Conservation (phyloP, 2,113 vertebrate species). For the Sakesphorus luctuosus region DNA sequence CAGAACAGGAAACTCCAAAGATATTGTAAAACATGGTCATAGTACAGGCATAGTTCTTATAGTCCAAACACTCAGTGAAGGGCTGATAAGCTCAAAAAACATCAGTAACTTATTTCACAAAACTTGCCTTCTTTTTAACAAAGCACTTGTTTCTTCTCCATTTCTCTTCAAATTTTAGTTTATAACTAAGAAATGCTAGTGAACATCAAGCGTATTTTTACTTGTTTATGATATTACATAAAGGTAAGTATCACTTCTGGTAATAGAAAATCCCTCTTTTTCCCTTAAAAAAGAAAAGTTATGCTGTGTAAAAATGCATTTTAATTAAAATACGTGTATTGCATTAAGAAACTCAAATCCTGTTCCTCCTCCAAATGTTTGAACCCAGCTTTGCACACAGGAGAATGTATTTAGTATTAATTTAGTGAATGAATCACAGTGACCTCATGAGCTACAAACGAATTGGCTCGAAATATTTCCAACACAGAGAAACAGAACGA, state of each 20-base stretch:
- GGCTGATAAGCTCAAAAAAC: neutral
- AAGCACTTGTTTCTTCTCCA: neutral
- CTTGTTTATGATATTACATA: neutral
- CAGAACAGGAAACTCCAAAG: neutral
- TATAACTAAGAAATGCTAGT: neutral
- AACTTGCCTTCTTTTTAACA: neutral
- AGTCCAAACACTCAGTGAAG: neutral
- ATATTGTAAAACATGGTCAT: neutral
- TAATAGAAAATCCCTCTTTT: neutral
- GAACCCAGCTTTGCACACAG: neutral
- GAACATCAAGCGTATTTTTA: neutral
- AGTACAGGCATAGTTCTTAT: neutral
- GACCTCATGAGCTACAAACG: neutral
- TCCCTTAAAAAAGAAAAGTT: neutral
- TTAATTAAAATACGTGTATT: no score
- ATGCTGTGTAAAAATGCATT: neutral
- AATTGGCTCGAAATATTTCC: neutral
- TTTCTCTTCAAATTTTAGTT: neutral
- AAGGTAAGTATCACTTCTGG: neutral
- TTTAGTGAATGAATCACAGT: neutral
- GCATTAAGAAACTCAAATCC: no score
- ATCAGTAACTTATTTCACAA: neutral
- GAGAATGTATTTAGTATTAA: neutral
- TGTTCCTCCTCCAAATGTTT: neutral
- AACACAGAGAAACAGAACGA: neutral